These are phyloP conservation scores for Euura lappo DNA, from an alignment of 1,140 invertebrate genomes.

Conservation along the genomic window DNA sequence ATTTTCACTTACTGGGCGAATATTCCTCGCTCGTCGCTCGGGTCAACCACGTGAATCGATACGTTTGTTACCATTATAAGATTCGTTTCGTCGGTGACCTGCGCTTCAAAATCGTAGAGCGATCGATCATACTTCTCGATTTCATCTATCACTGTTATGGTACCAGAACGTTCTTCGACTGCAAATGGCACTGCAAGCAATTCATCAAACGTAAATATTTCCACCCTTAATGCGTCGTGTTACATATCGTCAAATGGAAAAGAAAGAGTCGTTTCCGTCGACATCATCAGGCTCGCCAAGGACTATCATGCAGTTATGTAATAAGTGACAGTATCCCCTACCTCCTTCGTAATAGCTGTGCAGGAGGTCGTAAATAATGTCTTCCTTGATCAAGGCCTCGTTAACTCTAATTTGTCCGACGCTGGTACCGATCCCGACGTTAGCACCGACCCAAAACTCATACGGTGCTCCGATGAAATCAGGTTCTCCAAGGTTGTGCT, in stretches of 20 bases:
- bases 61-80: constrained; percentile 78
- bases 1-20: constrained; percentile 69
- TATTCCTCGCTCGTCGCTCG: constrained; percentile 70
- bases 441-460: constrained; percentile 87
- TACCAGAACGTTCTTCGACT: constrained; percentile 86
- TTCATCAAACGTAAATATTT: background rate
- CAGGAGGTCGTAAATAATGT: constrained; percentile 77
- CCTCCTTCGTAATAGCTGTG: constrained; percentile 84
- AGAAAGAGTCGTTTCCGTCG: background rate
- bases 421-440: constrained; percentile 81
- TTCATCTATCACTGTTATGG: constrained; percentile 83
- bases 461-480: constrained; percentile 89
- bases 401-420: constrained; percentile 84
- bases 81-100: constrained; percentile 73
- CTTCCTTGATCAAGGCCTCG: constrained; percentile 70
- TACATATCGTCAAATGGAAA: background rate
- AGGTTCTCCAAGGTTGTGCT: constrained; percentile 65
- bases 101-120: constrained; percentile 81
- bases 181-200: constrained; percentile 80
- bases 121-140: constrained; percentile 72
- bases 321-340: constrained; percentile 43
- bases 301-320: background rate
- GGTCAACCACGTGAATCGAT: constrained; percentile 82
- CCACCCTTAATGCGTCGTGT: background rate
- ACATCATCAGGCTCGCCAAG: constrained; percentile 12